Evolutionary conservation across 2,113 vertebrate species (phyloP).

Genomic region (Climacteris rufus): DNA sequence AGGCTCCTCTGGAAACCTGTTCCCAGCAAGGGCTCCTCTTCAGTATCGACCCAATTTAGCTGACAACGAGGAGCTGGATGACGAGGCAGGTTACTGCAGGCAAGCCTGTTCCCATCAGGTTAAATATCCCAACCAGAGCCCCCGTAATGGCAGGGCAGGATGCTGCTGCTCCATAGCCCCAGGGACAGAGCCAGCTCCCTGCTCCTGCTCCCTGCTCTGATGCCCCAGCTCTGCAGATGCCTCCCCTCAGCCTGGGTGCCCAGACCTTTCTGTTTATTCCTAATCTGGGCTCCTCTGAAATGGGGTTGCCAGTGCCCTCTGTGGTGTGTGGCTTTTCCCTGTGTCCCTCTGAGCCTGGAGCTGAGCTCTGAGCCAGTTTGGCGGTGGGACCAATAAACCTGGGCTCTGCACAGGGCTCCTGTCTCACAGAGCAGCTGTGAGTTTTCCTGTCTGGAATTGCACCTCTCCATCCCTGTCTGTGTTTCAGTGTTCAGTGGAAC

Average conservation of each 20-base stretch:
- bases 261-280: neutral
- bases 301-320: neutral
- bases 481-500: accelerated
- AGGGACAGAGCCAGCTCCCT: neutral
- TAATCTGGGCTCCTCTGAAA: neutral
- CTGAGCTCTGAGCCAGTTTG: neutral
- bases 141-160: accelerated
- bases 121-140: accelerated
- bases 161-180: neutral
- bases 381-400: neutral
- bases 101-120: neutral
- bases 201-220: neutral
- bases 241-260: neutral
- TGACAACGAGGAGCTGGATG: neutral
- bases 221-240: neutral
- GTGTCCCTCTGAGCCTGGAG: neutral
- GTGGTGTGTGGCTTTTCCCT: neutral
- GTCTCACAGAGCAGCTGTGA: neutral
- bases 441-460: neutral
- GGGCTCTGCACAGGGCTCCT: neutral
- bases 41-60: neutral
- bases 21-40: neutral
- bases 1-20: neutral
- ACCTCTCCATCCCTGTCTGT: accelerated
- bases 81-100: neutral